phyloP scores from a whole-genome alignment of 2,888 invertebrate species.

The Oscheius sp. region DNA sequence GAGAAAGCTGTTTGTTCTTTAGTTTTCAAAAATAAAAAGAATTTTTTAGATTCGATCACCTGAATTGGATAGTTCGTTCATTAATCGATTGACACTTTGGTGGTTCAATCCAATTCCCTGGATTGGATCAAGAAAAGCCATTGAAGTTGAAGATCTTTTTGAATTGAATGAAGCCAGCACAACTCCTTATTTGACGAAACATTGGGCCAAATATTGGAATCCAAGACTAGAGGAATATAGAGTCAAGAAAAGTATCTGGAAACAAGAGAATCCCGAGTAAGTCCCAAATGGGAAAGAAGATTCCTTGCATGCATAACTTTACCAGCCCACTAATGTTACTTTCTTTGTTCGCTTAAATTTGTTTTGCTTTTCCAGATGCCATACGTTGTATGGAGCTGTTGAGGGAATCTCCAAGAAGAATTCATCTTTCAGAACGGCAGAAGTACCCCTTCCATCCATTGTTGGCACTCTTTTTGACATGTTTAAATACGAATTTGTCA shows the following conservation, averaged over 20 bases:
- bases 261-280: background rate
- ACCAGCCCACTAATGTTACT: no score
- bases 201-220: constrained; percentile 61
- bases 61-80: constrained; percentile 58
- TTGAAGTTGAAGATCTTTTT: constrained; percentile 60
- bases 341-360: no score
- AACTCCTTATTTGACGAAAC: constrained; percentile 43
- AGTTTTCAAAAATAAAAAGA: background rate
- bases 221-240: constrained; percentile 43
- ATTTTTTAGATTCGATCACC: constrained; percentile 46
- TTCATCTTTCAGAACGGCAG: background rate
- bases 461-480: constrained; percentile 84
- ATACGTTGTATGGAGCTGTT: background rate
- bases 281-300: no score
- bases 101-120: constrained; percentile 63
- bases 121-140: constrained; percentile 54
- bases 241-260: background rate
- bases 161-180: constrained; percentile 58
- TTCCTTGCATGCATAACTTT: no score
- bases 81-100: constrained; percentile 61
- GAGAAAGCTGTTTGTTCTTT: constrained; percentile 33
- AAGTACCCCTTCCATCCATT: constrained; percentile 79
- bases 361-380: no score
- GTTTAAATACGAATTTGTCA: constrained; percentile 86
- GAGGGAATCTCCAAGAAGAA: background rate